Evolutionary conservation across 2,888 invertebrate genomes (phyloP), one percentile per base, ranked within the genome.

Genomic region (Andrena bucephala): DNA sequence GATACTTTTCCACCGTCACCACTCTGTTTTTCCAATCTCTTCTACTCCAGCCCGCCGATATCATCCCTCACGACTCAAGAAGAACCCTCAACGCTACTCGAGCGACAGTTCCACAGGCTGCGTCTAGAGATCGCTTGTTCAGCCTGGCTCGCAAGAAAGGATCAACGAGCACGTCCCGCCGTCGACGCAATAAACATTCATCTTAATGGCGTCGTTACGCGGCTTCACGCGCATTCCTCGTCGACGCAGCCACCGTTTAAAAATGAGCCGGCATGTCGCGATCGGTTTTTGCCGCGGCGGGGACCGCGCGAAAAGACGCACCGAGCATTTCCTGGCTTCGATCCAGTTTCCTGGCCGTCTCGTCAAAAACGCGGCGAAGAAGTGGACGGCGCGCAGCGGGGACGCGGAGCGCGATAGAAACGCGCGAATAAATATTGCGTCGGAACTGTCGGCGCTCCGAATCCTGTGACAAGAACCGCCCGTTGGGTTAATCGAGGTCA

Each of bases 151-250:
- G 57, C 57, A 57, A 57, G 57, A 57, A 57, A 57, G 63, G 36
- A 36, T 7, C 63, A 24, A 42, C 71, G 71, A 69, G 63, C 72
- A 71, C 72, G 80, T 75, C 83, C 69, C 71, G 78, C 77, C 77
- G 78, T 77, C 81, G 85, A 76, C 77, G 67, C 70, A 60, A 77
- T 69, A 63, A 73, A 81, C 66, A 73, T 77, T 60, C 81, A 65
- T 52, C 24, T 57, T 31, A 20, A 66, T 24, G 72, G 62, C 77
- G 63, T 69, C 54, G 65, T 65, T 68, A 75, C 33, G 48, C 54
- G 36, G 63, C 33, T 50, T 48, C 27, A 59, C 36, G 52, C 66
- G 66, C 79, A 79, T 79, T 76, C 79, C 63, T 76, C 69, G 62
- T 50, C 33, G 59, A 59, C 65, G 69, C 63, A 69, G 48, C 8